Base-by-base conservation (phyloP, 2,113 vertebrate genomes). In the Dinomys branickii region DNA sequence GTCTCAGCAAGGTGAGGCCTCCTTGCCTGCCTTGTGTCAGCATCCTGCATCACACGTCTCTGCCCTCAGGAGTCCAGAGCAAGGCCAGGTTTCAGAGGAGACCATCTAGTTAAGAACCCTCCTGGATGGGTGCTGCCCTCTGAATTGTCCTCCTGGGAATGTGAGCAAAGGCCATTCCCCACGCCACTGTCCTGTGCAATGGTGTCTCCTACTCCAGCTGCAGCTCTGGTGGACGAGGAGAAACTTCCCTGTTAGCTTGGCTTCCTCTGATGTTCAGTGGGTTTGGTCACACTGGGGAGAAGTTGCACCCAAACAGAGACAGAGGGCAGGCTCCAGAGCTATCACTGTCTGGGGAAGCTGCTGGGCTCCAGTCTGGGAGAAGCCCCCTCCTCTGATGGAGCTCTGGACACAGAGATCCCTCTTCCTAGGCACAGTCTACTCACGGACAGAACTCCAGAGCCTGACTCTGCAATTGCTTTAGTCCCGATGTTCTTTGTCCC, bases 261-360 rank as follows among this genome's bases (percentile, higher is more conserved):
- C 28, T 44, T 84, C 67, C 20, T 1, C 52, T 20, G 50, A 63
- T 7, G n/a, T 44, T 0, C n/a, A 0, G 12, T 3, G n/a, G 24
- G 14, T 78, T 12, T 10, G 47, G 5, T 2, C 9, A 26, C 8
- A 9, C 44, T 3, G 8, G 17, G 7, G 56, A 30, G 41, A 92
- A 35, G 80, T 26, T 17, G 2, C 3, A 61, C 52, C 22, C 10
- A 9, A 0, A 28, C 13, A 1, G 30, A 3, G 5, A 4, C 33
- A n/a, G 6, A 65, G 11, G 9, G 52, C 75, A 50, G 19, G 58
- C 78, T 81, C n/a, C 9, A 6, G 56, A 82, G 12, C 19, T 20
- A 3, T 58, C 24, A 1, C 52, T n/a, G 28, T 30, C 28, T n/a
- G 38, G 14, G 61, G 35, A n/a, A 7, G 14, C 56, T 38, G 58